Conservation (phyloP, 2,113 vertebrate genomes). For the Trichomycterus rosablanca region DNA sequence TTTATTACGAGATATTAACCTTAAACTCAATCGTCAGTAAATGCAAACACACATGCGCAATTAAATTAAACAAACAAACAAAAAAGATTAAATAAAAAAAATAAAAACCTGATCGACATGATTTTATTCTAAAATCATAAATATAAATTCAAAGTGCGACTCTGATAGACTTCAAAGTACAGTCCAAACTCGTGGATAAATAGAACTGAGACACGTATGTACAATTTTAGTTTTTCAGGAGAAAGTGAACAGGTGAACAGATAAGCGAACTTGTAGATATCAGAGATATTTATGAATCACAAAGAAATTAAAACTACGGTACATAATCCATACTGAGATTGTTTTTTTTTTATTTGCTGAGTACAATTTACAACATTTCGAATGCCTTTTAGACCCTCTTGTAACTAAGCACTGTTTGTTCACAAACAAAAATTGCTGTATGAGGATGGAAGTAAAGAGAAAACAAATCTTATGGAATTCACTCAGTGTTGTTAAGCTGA, state of each 20-base stretch:
- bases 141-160: conserved; percentile 77
- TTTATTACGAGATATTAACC: conserved; percentile 48
- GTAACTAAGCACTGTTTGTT: conserved; percentile 7
- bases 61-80: conserved; percentile 42
- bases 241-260: conserved; percentile 44
- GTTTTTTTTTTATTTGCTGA: neutral
- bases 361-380: neutral
- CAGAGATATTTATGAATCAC: conserved; percentile 74
- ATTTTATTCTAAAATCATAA: conserved; percentile 78
- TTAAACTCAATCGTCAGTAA: conserved; percentile 81
- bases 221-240: conserved; percentile 55
- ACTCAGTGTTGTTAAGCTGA: conserved; percentile 4
- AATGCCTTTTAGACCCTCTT: neutral
- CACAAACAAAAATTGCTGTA: neutral
- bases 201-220: conserved; percentile 71
- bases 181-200: conserved; percentile 70
- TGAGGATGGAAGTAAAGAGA: neutral
- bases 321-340: conserved; percentile 77
- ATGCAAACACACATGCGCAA: conserved; percentile 63
- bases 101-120: conserved; percentile 76
- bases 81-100: conserved; percentile 34
- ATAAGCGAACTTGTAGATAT: conserved; percentile 72
- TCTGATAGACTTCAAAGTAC: conserved; percentile 71
- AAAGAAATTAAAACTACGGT: conserved; percentile 76
- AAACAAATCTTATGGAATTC: neutral